phyloP scores from a whole-genome alignment of 2,888 invertebrate species.

The Polylopha cassiicola region DNA sequence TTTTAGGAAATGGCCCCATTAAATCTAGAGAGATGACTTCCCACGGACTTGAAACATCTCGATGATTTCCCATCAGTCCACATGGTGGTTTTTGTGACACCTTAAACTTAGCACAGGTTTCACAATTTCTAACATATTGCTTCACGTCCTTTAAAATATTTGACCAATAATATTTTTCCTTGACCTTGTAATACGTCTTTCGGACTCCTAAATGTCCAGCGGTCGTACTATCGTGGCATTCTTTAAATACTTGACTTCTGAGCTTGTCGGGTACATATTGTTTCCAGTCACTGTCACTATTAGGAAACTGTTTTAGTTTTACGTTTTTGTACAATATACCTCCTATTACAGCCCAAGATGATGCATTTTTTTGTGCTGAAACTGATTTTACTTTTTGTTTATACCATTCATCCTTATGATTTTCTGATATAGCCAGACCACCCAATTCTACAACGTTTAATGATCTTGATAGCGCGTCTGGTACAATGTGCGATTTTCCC shows the following conservation, averaged over 20 bases:
- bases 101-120: neutral
- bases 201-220: conserved; percentile 1
- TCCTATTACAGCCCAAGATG: neutral
- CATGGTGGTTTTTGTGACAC: neutral
- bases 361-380: neutral
- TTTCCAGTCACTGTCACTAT: neutral
- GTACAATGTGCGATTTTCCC: neutral
- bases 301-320: neutral
- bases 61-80: neutral
- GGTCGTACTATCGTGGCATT: neutral
- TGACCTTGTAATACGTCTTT: neutral
- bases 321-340: neutral
- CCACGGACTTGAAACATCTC: neutral
- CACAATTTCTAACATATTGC: neutral
- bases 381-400: neutral
- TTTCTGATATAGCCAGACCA: too few relatives aligned
- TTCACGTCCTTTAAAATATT: neutral
- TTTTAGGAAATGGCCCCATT: too few relatives aligned
- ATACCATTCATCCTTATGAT: conserved; percentile 2
- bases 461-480: neutral
- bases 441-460: neutral
- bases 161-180: neutral
- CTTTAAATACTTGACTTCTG: neutral
- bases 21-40: neutral
- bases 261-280: neutral